Evolutionary conservation across 2,113 vertebrate species (phyloP).

Genomic region (Archocentrus centrarchus): DNA sequence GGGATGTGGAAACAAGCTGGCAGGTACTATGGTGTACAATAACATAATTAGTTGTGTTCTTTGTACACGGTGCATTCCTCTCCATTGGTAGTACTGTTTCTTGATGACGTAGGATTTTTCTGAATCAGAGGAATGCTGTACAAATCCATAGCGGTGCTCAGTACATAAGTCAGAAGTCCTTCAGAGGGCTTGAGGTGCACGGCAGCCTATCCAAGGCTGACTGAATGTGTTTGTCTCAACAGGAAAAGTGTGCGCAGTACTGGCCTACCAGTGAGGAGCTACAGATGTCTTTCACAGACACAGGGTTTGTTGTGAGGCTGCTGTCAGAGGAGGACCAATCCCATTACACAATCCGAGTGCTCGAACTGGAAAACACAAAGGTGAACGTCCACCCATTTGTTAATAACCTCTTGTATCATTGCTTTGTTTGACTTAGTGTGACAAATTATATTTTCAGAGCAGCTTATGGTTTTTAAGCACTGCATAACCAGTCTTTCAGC

Average conservation of each 20-base stretch:
- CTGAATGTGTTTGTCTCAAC: constrained; percentile 24
- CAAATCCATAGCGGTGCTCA: neutral
- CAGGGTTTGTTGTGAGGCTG: constrained; percentile 90
- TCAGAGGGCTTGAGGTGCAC: neutral
- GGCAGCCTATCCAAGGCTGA: neutral
- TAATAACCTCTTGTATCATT: neutral
- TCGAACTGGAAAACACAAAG: constrained; percentile 89
- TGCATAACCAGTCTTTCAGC: neutral
- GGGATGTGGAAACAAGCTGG: neutral
- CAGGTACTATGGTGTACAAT: neutral
- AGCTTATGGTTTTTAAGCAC: neutral
- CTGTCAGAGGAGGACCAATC: constrained; percentile 93
- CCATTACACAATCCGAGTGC: constrained; percentile 91
- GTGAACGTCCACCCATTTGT: constrained; percentile 78
- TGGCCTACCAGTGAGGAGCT: constrained; percentile 91
- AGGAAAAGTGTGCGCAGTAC: constrained; percentile 99
- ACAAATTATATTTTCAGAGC: neutral
- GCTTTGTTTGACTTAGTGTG: neutral
- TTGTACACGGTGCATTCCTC: neutral
- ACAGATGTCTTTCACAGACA: constrained; percentile 92
- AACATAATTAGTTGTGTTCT: neutral
- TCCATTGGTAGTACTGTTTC: neutral
- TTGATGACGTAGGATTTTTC: neutral
- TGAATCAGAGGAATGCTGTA: neutral
- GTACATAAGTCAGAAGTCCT: neutral